These are phyloP conservation scores for Noturus placidus DNA, from an alignment of 2,113 vertebrate species.

Conservation along the genomic window DNA sequence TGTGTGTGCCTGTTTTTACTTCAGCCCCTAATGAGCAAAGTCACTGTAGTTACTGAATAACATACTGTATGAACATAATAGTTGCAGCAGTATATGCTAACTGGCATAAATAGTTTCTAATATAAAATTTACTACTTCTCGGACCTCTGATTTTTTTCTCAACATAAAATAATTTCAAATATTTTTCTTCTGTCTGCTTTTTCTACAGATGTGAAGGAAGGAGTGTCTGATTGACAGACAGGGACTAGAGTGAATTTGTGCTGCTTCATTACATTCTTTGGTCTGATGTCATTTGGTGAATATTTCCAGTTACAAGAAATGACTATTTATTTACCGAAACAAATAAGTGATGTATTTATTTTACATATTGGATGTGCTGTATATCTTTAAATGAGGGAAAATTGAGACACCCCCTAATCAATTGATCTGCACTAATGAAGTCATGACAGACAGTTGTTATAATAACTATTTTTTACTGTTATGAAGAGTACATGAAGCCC, in stretches of 20 bases:
- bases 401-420: background rate
- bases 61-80: background rate
- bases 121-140: background rate
- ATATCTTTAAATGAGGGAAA: background rate
- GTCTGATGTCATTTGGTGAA: constrained; percentile 1
- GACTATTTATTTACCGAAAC: constrained; percentile 13
- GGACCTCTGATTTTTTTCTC: background rate
- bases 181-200: background rate
- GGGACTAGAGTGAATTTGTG: background rate
- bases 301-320: background rate
- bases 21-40: background rate
- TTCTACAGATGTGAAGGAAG: background rate
- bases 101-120: background rate
- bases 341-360: background rate
- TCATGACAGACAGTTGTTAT: background rate
- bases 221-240: background rate
- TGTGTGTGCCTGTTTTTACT: background rate
- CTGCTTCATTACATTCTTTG: constrained; percentile 26
- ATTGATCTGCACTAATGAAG: constrained; percentile 40
- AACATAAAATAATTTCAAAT: background rate
- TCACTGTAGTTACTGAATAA: background rate
- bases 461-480: background rate
- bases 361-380: background rate
- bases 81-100: background rate
- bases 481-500: background rate